Evolutionary conservation across 2,797 vertebrate genomes (phyloP), one percentile per base, ranked within the genome.

Genomic region (Chiroxiphia lanceolata): DNA sequence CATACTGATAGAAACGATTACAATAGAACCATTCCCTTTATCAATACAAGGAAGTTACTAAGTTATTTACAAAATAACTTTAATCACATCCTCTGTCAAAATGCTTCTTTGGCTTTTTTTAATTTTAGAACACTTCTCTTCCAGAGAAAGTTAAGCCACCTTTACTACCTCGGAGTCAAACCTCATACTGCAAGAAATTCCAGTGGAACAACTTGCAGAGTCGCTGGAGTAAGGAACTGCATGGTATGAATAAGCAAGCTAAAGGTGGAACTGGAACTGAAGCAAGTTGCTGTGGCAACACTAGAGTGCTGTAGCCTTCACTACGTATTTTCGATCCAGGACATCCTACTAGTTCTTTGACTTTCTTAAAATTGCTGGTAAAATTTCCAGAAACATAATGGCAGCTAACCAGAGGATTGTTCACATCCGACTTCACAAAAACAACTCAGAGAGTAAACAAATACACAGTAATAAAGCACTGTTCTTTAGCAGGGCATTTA

Each of bases 101-200:
- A 33, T 15, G 15, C 38, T 83, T 74, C 8, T 50, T 27, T 53
- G 7, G 4, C 5, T n/a, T 27, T 15, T 51, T 8, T 18, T 3
- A 6, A 29, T 33, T 34, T 45, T 38, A 78, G 36, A 86, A 78
- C 7, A 22, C 8, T 67, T 67, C 9, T 53, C 34, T 84, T 56
- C 38, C 33, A 67, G 51, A 67, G 59, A 60, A 93, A 68, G 31
- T 54, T 79, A 60, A 20, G 36, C 15, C 57, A 69, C 59, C 14
- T 79, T 76, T 0, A 0, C 75, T 45, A 61, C 38, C 26, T 78
- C 7, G 1, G 40, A 91, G 21, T 45, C 42, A 74, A 90, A 50
- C 64, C 64, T 75, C 65, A 76, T 23, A 74, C 15, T 81, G 75
- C 84, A 54, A 94, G 94, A 83, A 96, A 88, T 95, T 81, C 87